These are phyloP conservation scores for Nannoperca obscura DNA, from an alignment of 2,797 vertebrate genomes.

Conservation along the genomic window DNA sequence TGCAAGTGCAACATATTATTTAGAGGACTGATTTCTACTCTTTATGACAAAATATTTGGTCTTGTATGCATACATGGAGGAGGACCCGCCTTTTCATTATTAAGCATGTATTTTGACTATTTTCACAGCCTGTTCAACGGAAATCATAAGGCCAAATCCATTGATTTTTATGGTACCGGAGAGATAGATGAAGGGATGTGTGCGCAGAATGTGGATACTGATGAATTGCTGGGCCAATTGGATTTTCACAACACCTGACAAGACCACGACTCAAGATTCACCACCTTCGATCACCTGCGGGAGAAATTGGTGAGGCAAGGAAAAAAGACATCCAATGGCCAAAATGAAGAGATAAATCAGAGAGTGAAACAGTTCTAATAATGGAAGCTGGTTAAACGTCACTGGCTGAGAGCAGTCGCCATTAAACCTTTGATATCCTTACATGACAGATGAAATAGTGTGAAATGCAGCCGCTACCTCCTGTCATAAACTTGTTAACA, in stretches of 20 bases:
- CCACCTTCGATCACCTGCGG: conserved; percentile 69
- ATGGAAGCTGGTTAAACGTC: conserved; percentile 80
- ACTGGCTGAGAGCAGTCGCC: conserved; percentile 70
- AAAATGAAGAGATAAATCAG: conserved; percentile 83
- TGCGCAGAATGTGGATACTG: conserved; percentile 72
- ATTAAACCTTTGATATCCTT: conserved; percentile 74
- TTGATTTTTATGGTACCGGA: conserved; percentile 75
- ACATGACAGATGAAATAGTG: conserved; percentile 73
- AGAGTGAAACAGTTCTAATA: conserved; percentile 76
- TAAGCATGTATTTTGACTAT: neutral
- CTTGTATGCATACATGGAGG: neutral
- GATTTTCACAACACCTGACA: conserved; percentile 79
- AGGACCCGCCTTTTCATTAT: neutral
- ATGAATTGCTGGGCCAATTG: conserved; percentile 72
- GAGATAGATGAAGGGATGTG: conserved; percentile 76
- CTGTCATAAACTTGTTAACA: conserved; percentile 67
- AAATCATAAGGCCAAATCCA: conserved; percentile 74
- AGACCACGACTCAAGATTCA: conserved; percentile 74
- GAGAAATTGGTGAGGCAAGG: conserved; percentile 66
- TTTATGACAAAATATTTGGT: neutral
- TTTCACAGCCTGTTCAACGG: conserved; percentile 36
- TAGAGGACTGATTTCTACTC: neutral
- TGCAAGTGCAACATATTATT: neutral
- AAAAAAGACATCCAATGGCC: conserved; percentile 50
- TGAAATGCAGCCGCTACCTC: conserved; percentile 65